These are phyloP conservation scores for Notiomystis cincta DNA, from an alignment of 2,113 vertebrate genomes.

Conservation along the genomic window DNA sequence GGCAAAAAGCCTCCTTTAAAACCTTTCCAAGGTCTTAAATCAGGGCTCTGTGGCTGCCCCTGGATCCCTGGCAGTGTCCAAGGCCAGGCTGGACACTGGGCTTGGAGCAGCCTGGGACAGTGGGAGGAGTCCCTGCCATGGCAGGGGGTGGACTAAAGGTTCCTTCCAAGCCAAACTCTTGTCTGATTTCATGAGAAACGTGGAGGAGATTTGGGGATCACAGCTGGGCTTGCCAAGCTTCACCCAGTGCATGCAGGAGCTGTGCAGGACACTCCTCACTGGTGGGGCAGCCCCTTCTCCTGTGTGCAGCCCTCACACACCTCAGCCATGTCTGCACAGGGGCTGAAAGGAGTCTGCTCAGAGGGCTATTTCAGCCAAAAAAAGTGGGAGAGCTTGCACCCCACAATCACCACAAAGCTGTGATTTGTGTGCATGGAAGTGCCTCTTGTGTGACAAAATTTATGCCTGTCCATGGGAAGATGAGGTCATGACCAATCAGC, in stretches of 20 bases:
- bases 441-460: not conserved
- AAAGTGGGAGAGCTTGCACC: not conserved
- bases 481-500: not conserved
- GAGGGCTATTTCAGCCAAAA: not conserved
- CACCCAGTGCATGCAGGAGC: not conserved
- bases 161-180: not conserved
- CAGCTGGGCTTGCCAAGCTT: too few species aligned
- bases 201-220: not conserved
- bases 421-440: not conserved
- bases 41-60: not conserved
- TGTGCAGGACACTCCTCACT: accelerated
- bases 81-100: accelerated
- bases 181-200: not conserved
- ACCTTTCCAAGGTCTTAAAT: not conserved
- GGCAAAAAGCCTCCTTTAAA: not conserved
- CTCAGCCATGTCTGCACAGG: accelerated
- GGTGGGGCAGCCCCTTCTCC: not conserved
- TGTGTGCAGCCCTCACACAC: not conserved
- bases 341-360: not conserved
- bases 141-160: not conserved
- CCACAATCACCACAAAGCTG: not conserved
- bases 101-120: accelerated
- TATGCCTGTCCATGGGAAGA: not conserved
- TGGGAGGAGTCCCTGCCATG: not conserved
- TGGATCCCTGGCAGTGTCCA: accelerated